Evolutionary conservation across 2,888 invertebrate genomes (phyloP).

Genomic region (Zygogramma bicolorata): DNA sequence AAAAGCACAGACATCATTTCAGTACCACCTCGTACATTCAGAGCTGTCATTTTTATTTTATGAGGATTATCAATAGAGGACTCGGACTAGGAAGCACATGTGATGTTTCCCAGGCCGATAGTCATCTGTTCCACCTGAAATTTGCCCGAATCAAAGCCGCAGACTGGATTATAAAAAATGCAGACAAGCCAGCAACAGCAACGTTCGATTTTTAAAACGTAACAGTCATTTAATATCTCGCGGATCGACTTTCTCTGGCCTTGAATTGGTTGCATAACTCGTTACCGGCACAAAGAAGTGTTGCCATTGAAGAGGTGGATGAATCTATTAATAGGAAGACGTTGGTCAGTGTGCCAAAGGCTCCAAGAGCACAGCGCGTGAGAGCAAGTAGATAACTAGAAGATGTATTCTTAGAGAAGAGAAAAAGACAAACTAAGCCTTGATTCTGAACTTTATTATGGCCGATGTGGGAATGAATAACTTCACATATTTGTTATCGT

Average conservation of each 20-base stretch:
- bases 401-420: background rate
- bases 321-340: conserved; percentile 57
- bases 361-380: background rate
- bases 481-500: too few species aligned
- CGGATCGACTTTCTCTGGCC: conserved; percentile 62
- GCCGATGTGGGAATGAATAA: too few species aligned
- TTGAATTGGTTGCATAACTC: conserved; percentile 61
- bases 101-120: conserved; percentile 23
- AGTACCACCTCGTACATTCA: too few species aligned
- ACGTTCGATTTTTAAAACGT: conserved; percentile 18
- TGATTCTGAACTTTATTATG: too few species aligned
- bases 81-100: conserved; percentile 22
- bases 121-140: conserved; percentile 29
- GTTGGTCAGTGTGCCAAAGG: conserved; percentile 37
- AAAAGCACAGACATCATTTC: too few species aligned
- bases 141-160: background rate
- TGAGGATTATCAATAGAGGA: too few species aligned
- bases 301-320: conserved; percentile 46
- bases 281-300: conserved; percentile 56
- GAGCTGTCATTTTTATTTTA: too few species aligned
- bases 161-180: conserved; percentile 1
- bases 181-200: conserved; percentile 12
- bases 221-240: conserved; percentile 27
- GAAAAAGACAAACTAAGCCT: too few species aligned
- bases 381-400: background rate